These are phyloP conservation scores for Zosterops hypoxanthus DNA, from an alignment of 2,113 vertebrate genomes.

Conservation along the genomic window DNA sequence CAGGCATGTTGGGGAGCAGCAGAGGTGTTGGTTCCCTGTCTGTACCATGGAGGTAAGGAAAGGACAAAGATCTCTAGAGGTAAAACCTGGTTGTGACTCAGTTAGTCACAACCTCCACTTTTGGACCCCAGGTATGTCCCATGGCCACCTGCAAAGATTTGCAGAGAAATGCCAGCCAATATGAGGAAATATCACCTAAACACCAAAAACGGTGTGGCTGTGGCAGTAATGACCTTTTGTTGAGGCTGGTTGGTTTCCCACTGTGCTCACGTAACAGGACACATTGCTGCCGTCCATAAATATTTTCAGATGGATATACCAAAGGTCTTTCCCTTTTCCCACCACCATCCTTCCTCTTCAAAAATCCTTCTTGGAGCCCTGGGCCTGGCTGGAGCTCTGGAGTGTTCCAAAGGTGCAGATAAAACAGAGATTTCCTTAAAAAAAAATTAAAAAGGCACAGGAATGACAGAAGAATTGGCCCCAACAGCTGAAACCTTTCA, in stretches of 20 bases:
- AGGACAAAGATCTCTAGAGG: neutral
- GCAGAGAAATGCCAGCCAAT: neutral
- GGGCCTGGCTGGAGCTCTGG: neutral
- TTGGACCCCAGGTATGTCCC: neutral
- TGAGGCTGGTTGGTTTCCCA: fast-evolving
- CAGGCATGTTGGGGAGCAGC: fast-evolving
- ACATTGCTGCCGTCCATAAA: neutral
- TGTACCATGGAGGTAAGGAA: fast-evolving
- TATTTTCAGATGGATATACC: neutral
- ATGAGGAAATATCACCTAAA: neutral
- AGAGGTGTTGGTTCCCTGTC: neutral
- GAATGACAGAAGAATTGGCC: neutral
- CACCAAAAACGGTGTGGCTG: fast-evolving
- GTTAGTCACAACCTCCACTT: neutral
- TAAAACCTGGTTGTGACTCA: neutral
- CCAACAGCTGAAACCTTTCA: neutral
- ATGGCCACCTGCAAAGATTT: neutral
- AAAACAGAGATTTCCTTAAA: neutral
- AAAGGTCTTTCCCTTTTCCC: neutral
- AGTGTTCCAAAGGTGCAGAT: neutral
- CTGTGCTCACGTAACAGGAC: fast-evolving
- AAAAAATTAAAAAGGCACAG: neutral
- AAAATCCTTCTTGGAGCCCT: neutral
- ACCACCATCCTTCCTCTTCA: neutral
- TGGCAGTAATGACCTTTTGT: neutral